Conservation (phyloP, 2,797 vertebrate species). For the Myripristis murdjan region DNA sequence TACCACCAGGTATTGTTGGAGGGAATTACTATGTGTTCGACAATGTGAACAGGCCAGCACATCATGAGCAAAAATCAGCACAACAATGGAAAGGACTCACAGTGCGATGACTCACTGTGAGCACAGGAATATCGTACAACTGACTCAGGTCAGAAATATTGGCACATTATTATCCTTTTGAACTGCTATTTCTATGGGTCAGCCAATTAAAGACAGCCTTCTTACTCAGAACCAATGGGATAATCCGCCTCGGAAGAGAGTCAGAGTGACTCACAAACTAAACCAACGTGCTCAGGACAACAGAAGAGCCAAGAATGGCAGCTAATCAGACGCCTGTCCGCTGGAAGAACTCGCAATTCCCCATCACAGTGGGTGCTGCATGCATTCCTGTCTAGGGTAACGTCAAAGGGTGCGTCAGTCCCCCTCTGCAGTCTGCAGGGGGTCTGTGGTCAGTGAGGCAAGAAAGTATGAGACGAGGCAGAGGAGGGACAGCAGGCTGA, state of each 20-base stretch:
- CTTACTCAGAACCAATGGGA: background rate
- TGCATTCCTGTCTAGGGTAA: constrained; percentile 13
- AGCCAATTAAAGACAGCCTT: background rate
- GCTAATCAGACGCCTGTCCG: constrained; percentile 3
- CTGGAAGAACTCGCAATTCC: constrained; percentile 14
- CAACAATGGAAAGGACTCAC: constrained; percentile 21
- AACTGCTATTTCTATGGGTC: constrained; percentile 5
- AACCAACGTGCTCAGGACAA: constrained; percentile 17
- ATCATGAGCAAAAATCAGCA: background rate
- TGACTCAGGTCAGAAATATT: constrained; percentile 23
- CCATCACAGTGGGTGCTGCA: constrained; percentile 1
- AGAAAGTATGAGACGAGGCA: background rate
- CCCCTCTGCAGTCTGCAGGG: constrained; percentile 5
- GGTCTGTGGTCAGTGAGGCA: background rate
- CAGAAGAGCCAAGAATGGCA: constrained; percentile 23
- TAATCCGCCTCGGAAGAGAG: background rate
- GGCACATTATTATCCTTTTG: background rate
- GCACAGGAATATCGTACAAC: background rate
- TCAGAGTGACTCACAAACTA: constrained; percentile 37
- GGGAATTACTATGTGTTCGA: background rate
- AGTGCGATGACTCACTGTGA: constrained; percentile 23
- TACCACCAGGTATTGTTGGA: background rate
- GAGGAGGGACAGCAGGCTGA: background rate
- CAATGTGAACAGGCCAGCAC: background rate
- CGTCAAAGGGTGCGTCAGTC: constrained; percentile 12